A percentile compares a stretch with the other conserved stretches of the same genome.
Conservation (phyloP, 2,888 invertebrate genomes). For the Himalopsyche kuldschensis region DNA sequence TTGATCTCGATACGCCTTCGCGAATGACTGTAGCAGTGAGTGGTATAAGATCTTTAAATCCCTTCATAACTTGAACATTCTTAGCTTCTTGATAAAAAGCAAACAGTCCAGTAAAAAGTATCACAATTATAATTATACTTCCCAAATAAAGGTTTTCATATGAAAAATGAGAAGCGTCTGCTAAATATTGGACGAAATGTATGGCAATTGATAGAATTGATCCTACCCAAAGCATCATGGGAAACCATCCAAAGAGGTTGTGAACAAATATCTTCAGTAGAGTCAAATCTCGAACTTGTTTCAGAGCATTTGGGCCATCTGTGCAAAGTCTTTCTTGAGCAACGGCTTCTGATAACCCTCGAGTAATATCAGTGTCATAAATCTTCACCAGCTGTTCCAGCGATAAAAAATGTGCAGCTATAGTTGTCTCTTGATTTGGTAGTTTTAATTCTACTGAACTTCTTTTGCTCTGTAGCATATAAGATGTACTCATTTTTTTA, state of each 20-base stretch:
- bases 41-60: conserved; percentile 80
- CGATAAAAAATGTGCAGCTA: conserved; percentile 54
- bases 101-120: conserved; percentile 58
- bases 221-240: conserved; percentile 70
- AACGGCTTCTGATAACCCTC: conserved; percentile 58
- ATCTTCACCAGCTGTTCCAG: conserved; percentile 51
- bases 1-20: conserved; percentile 61
- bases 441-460: conserved; percentile 1
- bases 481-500: not conserved
- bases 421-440: conserved; percentile 46
- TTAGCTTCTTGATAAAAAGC: conserved; percentile 65
- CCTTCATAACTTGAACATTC: conserved; percentile 80
- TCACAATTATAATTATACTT: conserved; percentile 49
- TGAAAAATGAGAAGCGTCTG: conserved; percentile 42
- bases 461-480: not conserved
- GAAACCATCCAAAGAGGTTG: conserved; percentile 73
- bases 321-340: conserved; percentile 58
- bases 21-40: conserved; percentile 71
- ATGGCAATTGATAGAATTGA: conserved; percentile 65
- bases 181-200: conserved; percentile 49
- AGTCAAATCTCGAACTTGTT: conserved; percentile 62
- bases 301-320: conserved; percentile 66
- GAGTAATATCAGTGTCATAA: conserved; percentile 52
- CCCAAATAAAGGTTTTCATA: conserved; percentile 55
- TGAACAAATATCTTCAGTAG: conserved; percentile 66